Evolutionary conservation across 2,888 invertebrate species (phyloP), one percentile per base, ranked within the genome.

Genomic region (Gymnocheta viridis): DNA sequence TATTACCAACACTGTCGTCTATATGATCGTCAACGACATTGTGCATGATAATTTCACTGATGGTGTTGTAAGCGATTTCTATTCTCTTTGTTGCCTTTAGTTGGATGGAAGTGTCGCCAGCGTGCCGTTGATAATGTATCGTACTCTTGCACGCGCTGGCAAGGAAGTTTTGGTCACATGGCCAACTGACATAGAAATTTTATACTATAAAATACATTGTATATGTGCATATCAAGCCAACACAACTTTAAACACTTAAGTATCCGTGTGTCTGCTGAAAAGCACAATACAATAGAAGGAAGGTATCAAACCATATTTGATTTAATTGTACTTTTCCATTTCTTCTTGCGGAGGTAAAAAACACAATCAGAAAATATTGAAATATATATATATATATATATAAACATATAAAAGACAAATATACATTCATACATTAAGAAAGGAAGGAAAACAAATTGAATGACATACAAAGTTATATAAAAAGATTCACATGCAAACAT

Each of bases 391-490:
- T n/a, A n/a, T n/a, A n/a, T n/a, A 41, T n/a, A 24, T 6, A 6
- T 4, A 51, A 9, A 38, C 24, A 7, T 5, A n/a, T 22, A 22
- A 47, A 10, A 22, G 5, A 58, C 12, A 19, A n/a, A 14, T 2
- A 14, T 38, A 32, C 19, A 22, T 17, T 44, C 27, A 29, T 17
- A 19, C 2, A 27, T 54, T 1, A 41, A 17, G 6, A 51, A 60
- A 69, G 67, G 69, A 77, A 60, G 41, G 29, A 60, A 78, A 56
- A 60, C 66, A 51, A 67, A 29, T 22, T 51, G 69, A 32, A 22
- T 69, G 69, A 22, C 49, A 29, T 51, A 69, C 14, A 77, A 29
- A 64, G 44, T 29, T 4, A 56, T 9, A 35, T 32, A 4, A 7
- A 58, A 17, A 19, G 6, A 32, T 35, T 35, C 41, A 58, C 7